Base-by-base conservation (phyloP, 2,113 vertebrate genomes). In the Chloebia gouldiae region DNA sequence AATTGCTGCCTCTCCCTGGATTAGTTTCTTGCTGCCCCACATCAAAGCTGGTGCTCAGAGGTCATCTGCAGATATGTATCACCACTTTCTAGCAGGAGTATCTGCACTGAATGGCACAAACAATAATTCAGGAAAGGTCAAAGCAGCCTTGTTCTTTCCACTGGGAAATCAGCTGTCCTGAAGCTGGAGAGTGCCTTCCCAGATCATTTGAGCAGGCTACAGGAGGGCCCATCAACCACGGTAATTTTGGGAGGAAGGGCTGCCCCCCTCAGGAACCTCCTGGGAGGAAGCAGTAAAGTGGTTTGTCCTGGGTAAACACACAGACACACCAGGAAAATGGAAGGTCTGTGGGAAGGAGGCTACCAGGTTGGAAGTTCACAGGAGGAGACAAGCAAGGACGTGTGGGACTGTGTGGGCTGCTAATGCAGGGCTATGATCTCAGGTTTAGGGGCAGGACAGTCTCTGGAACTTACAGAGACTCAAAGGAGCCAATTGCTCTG, bases 191-290 rank as follows among this genome's bases (percentile, higher is more conserved):
- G 19, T 39, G 31, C n/a, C 11, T 81, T 80, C 37, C 30, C 54
- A 28, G 16, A 19, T 27, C 8, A 33, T 60, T 54, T 44, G n/a
- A 39, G 33, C 12, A 61, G 49, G 33, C 35, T 72, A 72, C 79
- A 83, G 54, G 24, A 20, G 21, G 23, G 24, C 30, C 15, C 27
- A 71, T 25, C 2, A 11, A 6, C 16, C 31, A 25, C 8, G 0
- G 0, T 16, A 21, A 17, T 27, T 86, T 56, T 21, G 22, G 22
- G 21, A 79, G 21, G 44, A 79, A n/a, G 0, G 0, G 33, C 37
- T 82, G 15, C 2, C 1, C 21, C 4, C 9, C 13, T 6, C 12
- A 35, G 19, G 33, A 64, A 2, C 19, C 27, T 30, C 6, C 11
- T 25, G 6, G 22, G 35, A 88, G 45, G 31, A 71, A 4, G 9